phyloP scores from a whole-genome alignment of 1,140 invertebrate species.

The Holcopasites calliopsidis region DNA sequence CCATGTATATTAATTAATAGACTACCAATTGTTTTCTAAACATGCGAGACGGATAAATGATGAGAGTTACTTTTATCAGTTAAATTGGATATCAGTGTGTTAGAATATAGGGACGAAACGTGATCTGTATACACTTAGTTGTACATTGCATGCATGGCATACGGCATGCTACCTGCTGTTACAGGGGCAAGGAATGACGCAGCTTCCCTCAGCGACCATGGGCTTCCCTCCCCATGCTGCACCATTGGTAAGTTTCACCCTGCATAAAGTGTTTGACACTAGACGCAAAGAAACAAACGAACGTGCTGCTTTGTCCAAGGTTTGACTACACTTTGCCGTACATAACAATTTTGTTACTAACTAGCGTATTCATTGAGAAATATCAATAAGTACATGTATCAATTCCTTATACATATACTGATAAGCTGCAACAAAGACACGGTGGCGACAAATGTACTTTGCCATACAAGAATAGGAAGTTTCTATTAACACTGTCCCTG shows the following conservation, averaged over 20 bases:
- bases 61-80: not conserved
- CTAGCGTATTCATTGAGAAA: no score
- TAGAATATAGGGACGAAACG: not conserved
- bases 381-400: no score
- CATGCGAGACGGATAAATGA: no score
- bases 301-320: conserved; percentile 9
- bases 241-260: conserved; percentile 74
- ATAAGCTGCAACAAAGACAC: no score
- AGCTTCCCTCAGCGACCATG: conserved; percentile 75
- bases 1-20: no score
- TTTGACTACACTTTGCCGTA: conserved; percentile 8
- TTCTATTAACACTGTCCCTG: no score
- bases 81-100: not conserved
- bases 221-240: conserved; percentile 72
- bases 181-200: conserved; percentile 80
- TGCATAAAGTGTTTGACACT: not conserved
- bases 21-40: no score
- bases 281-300: no score
- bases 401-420: no score
- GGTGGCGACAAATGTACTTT: no score
- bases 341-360: conserved; percentile 45
- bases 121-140: conserved; percentile 69
- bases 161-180: conserved; percentile 79
- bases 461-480: no score
- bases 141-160: conserved; percentile 78